These are phyloP conservation scores for Druceiella hillmani DNA, from an alignment of 2,888 invertebrate species.

Conservation along the genomic window DNA sequence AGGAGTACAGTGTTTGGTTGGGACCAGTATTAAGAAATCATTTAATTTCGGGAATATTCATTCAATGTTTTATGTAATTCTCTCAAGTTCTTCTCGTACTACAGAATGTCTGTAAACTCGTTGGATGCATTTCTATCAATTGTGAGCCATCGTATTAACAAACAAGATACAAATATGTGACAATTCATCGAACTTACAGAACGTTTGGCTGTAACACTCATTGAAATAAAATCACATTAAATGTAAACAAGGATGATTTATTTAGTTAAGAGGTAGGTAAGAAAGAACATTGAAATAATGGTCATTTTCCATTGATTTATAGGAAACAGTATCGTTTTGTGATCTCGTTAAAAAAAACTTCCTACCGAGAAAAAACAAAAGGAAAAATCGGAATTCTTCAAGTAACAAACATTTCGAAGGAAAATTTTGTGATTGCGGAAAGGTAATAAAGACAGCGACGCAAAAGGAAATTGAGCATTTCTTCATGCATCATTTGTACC, in stretches of 20 bases:
- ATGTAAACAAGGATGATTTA: no score
- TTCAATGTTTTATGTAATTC: conserved; percentile 1
- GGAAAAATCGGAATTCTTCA: no score
- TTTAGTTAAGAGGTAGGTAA: no score
- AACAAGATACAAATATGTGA: conserved; percentile 5
- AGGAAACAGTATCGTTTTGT: conserved; percentile 3
- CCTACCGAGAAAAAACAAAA: no score
- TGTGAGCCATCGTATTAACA: conserved; percentile 1
- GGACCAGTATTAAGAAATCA: conserved; percentile 2
- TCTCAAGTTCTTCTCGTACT: neutral
- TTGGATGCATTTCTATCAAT: conserved; percentile 3
- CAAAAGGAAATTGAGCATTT: no score
- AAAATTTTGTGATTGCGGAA: no score
- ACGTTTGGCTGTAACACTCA: conserved; percentile 5
- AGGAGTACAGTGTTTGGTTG: conserved; percentile 1
- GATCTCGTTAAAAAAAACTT: no score
- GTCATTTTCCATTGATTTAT: conserved; percentile 4
- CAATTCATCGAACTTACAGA: conserved; percentile 1
- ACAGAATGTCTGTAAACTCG: no score
- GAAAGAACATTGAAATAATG: conserved; percentile 2
- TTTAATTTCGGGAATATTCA: conserved; percentile 4
- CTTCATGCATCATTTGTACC: no score
- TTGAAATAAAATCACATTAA: conserved; percentile 2
- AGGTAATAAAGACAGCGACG: no score
- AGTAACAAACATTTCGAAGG: no score